Base-by-base conservation (phyloP, 2,113 vertebrate species). In the Miniopterus natalensis region DNA sequence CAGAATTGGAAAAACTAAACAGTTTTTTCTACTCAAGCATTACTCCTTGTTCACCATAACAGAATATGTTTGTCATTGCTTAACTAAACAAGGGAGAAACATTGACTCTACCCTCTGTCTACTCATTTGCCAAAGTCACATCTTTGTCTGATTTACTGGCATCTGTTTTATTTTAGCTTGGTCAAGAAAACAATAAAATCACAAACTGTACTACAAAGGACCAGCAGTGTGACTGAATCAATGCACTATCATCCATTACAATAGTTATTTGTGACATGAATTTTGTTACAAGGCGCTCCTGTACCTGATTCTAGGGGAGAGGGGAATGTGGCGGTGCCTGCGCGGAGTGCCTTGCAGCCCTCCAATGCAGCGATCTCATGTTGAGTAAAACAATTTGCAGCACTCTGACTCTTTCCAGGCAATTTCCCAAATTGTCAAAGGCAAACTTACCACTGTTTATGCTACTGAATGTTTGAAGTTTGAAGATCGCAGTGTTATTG, bases 91-190 rank as follows among this genome's bases (percentile, higher is more conserved):
- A 79, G 81, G 31, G 79, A 94, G n/a, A 89, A 91, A 84, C 7
- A 61, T 55, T 95, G 42, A 55, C 79, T 96, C 63, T 89, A 31
- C 31, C 23, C 40, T 89, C 14, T 45, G 13, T 75, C n/a, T 75
- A 53, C 73, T 92, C 68, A 23, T 49, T 36, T 49, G 78, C n/a
- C 85, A 88, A 86, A 88, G 77, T 92, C 78, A 81, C 88, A 95
- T 96, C 61, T 94, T 97, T 94, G 73, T 92, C 74, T 40, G 25
- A 88, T 94, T 97, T 91, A 63, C 49, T 91, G 91, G 23, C 49
- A 92, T 92, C 88, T 97, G 89, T 95, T 96, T 96, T 86, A 91
- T 68, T 96, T 97, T 95, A 97, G 73, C 29, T 88, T 74, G 31
- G 36, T 85, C 42, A 85, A 86, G 31, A 88, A 95, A 94, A 92